Evolutionary conservation across 2,888 invertebrate species (phyloP).

Genomic region (Spicauda simplicius): DNA sequence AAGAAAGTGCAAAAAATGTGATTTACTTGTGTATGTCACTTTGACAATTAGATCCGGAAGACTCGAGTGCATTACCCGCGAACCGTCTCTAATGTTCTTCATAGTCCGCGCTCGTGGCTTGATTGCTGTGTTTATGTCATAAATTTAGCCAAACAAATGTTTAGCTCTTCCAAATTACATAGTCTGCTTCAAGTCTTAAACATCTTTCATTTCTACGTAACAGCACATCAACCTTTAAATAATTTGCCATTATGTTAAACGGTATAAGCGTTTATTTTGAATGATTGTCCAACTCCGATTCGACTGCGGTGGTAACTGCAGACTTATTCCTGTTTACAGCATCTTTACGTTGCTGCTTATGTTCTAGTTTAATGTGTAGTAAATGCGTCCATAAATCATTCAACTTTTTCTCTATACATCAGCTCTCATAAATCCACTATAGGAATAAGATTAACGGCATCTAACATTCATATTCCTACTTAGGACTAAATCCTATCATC

Average conservation of each 20-base stretch:
- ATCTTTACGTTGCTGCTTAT: too few species aligned
- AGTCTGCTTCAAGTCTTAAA: slow-evolving; percentile 17
- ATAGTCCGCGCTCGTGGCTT: slow-evolving; percentile 30
- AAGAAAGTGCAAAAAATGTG: background rate
- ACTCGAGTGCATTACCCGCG: slow-evolving; percentile 59
- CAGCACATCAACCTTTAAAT: slow-evolving; percentile 21
- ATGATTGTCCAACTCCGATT: background rate
- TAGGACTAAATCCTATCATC: too few species aligned
- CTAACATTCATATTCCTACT: too few species aligned
- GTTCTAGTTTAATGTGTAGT: too few species aligned
- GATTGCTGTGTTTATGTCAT: slow-evolving; percentile 35
- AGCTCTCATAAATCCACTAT: too few species aligned
- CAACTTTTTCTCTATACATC: too few species aligned
- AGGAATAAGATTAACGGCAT: too few species aligned
- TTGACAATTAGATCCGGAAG: slow-evolving; percentile 79
- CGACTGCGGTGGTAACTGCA: background rate
- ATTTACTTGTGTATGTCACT: slow-evolving; percentile 50
- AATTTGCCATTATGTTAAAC: slow-evolving; percentile 8
- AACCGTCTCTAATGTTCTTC: slow-evolving; percentile 60
- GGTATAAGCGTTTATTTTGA: slow-evolving; percentile 4
- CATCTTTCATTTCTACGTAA: slow-evolving; percentile 14
- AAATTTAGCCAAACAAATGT: slow-evolving; percentile 36
- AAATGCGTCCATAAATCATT: too few species aligned
- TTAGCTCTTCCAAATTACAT: slow-evolving; percentile 23
- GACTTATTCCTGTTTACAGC: too few species aligned